Evolutionary conservation across 1,140 invertebrate species (phyloP), one percentile per base, ranked within the genome.

Genomic region (Phymorhynchus buccinoides): DNA sequence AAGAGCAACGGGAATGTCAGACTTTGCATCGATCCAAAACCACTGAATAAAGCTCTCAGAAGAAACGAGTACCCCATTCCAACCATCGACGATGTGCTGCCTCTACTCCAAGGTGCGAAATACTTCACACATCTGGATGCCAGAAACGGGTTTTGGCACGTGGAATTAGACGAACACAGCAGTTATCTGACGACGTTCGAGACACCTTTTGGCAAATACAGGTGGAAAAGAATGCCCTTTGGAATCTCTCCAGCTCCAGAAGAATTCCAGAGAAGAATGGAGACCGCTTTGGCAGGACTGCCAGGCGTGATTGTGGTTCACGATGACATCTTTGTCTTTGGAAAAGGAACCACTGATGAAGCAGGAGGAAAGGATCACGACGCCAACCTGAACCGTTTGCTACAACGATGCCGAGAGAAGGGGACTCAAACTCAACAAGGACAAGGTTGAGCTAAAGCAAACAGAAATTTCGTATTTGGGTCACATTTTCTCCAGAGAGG

Each of bases 391-490:
- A 39, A 22, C 35, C 18, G 9, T 4, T 37, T 87, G 16, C 37
- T 88, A 16, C 35, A 88, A 75, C 32, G 85, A 35, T 88, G 85
- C 75, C 79, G 71, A 6, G 75, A 90, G 56, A 48, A n/a, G 39
- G 9, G 89, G 91, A 84, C 86, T 94, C n/a, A 92, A 90, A 80
- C 88, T 94, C 75, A 93, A 94, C 89, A 87, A 84, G 79, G 88
- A 87, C 1, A 94, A 94, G 87, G 78, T 73, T 73, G 91, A 32
- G 87, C 90, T 86, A 9, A 85, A 66, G 41, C 86, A 88, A 22
- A 41, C 16, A 39, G 91, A 93, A 39, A 84, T 89, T 27, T 56
- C 71, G 12, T 88, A 85, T 44, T 48, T 87, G 32, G 82, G 88
- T 1, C 88, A 93, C 37, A 86, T 93, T 18, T 85, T 94, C 7